Evolutionary conservation across 2,888 invertebrate genomes (phyloP).

Genomic region (Mythimna impura): DNA sequence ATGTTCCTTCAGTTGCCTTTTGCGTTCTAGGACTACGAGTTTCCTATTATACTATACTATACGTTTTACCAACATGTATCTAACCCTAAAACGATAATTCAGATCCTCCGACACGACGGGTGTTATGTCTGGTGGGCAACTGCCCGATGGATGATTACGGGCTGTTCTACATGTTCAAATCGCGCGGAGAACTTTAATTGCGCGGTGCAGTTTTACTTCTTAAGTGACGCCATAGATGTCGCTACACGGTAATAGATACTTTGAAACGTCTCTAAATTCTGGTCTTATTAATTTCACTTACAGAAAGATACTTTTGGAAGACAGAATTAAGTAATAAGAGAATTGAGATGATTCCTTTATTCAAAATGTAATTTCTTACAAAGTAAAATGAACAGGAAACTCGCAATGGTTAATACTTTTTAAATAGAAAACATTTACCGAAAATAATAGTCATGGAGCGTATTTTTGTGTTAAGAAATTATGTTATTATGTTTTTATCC

Average conservation of each 20-base stretch:
- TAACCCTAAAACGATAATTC: too few relatives aligned
- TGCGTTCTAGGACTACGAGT: too few relatives aligned
- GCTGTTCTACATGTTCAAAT: too few relatives aligned
- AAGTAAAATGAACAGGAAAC: neutral
- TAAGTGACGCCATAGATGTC: too few relatives aligned
- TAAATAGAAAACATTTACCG: neutral
- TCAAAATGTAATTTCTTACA: slow-evolving; percentile 3
- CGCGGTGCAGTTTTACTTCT: too few relatives aligned
- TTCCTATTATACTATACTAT: too few relatives aligned
- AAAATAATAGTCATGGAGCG: neutral
- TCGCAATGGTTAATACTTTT: neutral
- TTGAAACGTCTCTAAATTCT: neutral
- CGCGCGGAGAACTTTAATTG: too few relatives aligned
- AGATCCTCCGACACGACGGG: too few relatives aligned
- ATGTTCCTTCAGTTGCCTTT: too few relatives aligned
- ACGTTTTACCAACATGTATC: too few relatives aligned
- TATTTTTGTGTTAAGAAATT: neutral
- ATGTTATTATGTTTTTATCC: neutral
- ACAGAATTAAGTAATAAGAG: neutral
- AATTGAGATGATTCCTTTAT: neutral
- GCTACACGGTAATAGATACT: neutral
- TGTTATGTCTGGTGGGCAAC: too few relatives aligned
- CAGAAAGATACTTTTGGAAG: neutral
- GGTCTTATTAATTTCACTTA: neutral
- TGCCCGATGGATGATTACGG: too few relatives aligned